phyloP scores from a whole-genome alignment of 2,888 invertebrate species.

The Marasmarcha lunaedactyla region DNA sequence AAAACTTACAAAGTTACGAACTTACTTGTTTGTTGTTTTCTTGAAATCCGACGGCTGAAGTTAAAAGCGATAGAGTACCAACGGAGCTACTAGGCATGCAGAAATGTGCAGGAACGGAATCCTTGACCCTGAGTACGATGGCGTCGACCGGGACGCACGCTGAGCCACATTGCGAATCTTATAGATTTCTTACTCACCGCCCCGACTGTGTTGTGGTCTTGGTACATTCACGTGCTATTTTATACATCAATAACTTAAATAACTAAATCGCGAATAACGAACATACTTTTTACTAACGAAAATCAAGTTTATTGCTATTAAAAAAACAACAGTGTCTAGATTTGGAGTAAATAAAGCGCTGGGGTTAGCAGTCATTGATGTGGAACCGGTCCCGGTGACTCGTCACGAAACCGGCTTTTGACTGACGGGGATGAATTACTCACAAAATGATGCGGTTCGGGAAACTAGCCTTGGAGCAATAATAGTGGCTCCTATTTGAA shows the following conservation, averaged over 20 bases:
- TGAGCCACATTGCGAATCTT: slow-evolving; percentile 55
- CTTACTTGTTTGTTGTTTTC: too few relatives aligned
- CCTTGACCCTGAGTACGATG: slow-evolving; percentile 69
- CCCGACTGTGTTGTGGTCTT: slow-evolving; percentile 48
- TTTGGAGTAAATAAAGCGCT: slow-evolving; percentile 36
- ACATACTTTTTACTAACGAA: slow-evolving; percentile 16
- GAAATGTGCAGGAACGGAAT: slow-evolving; percentile 54
- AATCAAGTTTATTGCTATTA: slow-evolving; percentile 43
- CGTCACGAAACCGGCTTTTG: slow-evolving; percentile 40
- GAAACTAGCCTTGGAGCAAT: slow-evolving; percentile 20
- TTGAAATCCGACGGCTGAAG: too few relatives aligned
- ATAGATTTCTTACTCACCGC: slow-evolving; percentile 44
- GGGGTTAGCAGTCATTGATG: slow-evolving; percentile 62
- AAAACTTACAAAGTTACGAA: too few relatives aligned
- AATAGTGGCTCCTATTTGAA: too few relatives aligned
- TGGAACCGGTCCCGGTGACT: slow-evolving; percentile 55
- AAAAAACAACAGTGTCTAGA: slow-evolving; percentile 29
- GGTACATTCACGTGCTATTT: slow-evolving; percentile 38
- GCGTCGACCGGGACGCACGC: slow-evolving; percentile 68
- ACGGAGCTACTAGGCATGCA: slow-evolving; percentile 46
- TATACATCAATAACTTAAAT: background rate
- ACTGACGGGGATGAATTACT: slow-evolving; percentile 60
- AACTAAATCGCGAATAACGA: too few relatives aligned
- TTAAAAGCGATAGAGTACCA: slow-evolving; percentile 26
- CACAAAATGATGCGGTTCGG: slow-evolving; percentile 25